phyloP scores from a whole-genome alignment of 2,888 invertebrate species.

The Lagria hirta region DNA sequence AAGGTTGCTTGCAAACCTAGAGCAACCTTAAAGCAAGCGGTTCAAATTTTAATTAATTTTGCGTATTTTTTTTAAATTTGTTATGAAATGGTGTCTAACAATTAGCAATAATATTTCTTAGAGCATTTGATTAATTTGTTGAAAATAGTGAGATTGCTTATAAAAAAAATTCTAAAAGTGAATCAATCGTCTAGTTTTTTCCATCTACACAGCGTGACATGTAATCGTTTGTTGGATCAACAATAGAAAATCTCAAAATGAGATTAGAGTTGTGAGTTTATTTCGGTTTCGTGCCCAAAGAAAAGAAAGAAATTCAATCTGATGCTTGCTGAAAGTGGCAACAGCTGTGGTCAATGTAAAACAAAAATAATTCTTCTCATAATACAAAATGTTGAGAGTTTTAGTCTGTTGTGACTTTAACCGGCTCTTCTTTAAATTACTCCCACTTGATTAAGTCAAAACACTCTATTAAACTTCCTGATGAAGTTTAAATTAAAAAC shows the following conservation, averaged over 20 bases:
- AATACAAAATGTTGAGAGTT: slow-evolving; percentile 24
- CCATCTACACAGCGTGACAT: slow-evolving; percentile 28
- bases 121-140: too few relatives aligned
- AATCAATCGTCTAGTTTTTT: slow-evolving; percentile 20
- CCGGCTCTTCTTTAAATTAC: slow-evolving; percentile 24
- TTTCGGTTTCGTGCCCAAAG: slow-evolving; percentile 30
- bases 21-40: too few relatives aligned
- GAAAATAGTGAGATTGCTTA: too few relatives aligned
- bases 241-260: slow-evolving; percentile 33
- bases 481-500: slow-evolving; percentile 44
- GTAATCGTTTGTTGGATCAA: slow-evolving; percentile 34
- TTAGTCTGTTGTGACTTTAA: slow-evolving; percentile 31
- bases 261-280: slow-evolving; percentile 35
- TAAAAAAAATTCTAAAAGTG: too few relatives aligned
- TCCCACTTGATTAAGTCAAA: slow-evolving; percentile 41
- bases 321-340: slow-evolving; percentile 39
- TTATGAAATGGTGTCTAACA: too few relatives aligned
- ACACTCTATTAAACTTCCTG: slow-evolving; percentile 46
- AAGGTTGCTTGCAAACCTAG: too few relatives aligned
- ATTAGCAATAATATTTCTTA: too few relatives aligned
- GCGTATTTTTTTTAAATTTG: too few relatives aligned
- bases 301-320: slow-evolving; percentile 37
- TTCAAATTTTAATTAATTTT: too few relatives aligned
- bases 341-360: slow-evolving; percentile 45
- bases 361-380: slow-evolving; percentile 42